Base-by-base conservation (phyloP, 1,140 invertebrate genomes). In the Oryzaephilus surinamensis region DNA sequence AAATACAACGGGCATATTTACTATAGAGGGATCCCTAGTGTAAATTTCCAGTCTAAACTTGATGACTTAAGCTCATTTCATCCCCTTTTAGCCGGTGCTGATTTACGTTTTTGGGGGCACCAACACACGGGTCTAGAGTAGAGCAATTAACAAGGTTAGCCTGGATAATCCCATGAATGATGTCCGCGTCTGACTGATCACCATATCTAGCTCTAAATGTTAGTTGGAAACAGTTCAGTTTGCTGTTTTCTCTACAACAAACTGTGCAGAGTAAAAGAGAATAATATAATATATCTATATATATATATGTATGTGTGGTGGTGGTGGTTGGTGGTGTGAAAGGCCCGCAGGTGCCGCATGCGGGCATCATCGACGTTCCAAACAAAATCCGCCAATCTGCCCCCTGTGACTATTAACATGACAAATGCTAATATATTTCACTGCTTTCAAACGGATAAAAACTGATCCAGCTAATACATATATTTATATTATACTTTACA, bases 141-240 rank as follows among this genome's bases (percentile, higher is more conserved):
- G 47, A 52, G 58, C 58, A 61, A 61, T 61, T 61, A 61, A 61
- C 58, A 58, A 57, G 55, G 57, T 61, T 61, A 61, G 57, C 54
- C 50, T 38, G 35, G 57, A 51, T 61, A 61, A 61, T 61, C 58
- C 58, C 52, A 52, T 61, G 58, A 61, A 61, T 61, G 57, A 61
- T 61, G 58, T 60, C 52, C 55, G 47, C 42, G 34, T 44, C 50
- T 52, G 50, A 51, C 49, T 50, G 48, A 50, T 50, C 51, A n/a
- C n/a, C n/a, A n/a, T n/a, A n/a, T n/a, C n/a, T n/a, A n/a, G n/a
- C n/a, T n/a, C n/a, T n/a, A n/a, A n/a, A n/a, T n/a, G n/a, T n/a
- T n/a, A n/a, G n/a, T n/a, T n/a, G n/a, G n/a, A n/a, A n/a, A n/a
- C n/a, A n/a, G n/a, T n/a, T n/a, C n/a, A n/a, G n/a, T n/a, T n/a